phyloP scores from a whole-genome alignment of 2,797 vertebrate species.

The Phylloscopus collybita region DNA sequence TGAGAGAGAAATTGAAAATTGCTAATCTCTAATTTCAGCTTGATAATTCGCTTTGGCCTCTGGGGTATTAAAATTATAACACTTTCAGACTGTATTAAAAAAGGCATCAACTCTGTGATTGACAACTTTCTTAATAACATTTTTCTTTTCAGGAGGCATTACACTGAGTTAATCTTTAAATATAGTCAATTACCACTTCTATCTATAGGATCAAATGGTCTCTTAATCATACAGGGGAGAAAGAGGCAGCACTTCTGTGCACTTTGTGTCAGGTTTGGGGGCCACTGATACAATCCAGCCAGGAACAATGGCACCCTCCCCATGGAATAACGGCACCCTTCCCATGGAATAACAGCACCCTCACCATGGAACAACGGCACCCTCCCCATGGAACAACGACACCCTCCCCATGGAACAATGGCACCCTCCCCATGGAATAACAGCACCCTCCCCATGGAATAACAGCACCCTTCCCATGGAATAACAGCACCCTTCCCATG shows the following conservation, averaged over 20 bases:
- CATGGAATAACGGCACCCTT: no score
- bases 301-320: neutral
- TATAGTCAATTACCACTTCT: slow-evolving; percentile 61
- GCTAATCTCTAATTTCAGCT: slow-evolving; percentile 55
- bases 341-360: no score
- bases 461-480: no score
- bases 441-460: no score
- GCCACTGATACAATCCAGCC: neutral
- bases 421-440: no score
- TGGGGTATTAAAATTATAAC: slow-evolving; percentile 58
- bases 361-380: no score
- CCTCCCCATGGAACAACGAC: no score
- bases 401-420: no score
- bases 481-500: no score
- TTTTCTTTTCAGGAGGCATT: slow-evolving; percentile 55
- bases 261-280: neutral
- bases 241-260: neutral
- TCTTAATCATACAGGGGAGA: neutral
- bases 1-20: slow-evolving; percentile 44
- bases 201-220: slow-evolving; percentile 57
- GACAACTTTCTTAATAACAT: slow-evolving; percentile 64
- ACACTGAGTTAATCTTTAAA: slow-evolving; percentile 67
- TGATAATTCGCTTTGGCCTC: slow-evolving; percentile 54
- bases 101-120: slow-evolving; percentile 39
- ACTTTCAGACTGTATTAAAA: slow-evolving; percentile 45